phyloP scores from a whole-genome alignment of 2,113 vertebrate species.

The Phrynocephalus versicolor region DNA sequence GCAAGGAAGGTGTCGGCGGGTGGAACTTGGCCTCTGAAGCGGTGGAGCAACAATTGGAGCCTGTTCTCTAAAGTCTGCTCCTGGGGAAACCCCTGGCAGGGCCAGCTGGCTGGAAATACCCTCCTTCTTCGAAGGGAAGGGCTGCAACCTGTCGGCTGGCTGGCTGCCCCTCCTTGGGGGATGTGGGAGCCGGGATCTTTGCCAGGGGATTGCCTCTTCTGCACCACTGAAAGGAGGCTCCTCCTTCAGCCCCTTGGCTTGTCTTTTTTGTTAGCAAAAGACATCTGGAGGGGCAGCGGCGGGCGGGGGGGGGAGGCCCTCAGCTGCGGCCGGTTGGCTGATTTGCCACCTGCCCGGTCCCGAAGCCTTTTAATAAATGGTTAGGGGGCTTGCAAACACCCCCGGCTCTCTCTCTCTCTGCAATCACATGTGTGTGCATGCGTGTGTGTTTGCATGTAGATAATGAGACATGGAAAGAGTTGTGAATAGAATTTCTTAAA shows the following conservation, averaged over 20 bases:
- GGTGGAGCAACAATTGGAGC: neutral
- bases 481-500: no score
- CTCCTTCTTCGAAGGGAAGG: neutral
- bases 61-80: no score
- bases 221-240: neutral
- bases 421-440: no score
- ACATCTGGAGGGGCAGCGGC: neutral
- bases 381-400: neutral
- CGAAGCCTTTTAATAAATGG: neutral
- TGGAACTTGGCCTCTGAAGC: neutral
- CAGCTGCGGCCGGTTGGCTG: neutral
- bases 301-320: neutral
- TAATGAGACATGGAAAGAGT: no score
- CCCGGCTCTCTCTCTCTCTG: no score
- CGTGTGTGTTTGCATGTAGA: no score
- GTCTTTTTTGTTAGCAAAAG: neutral
- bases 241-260: no score
- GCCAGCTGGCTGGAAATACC: slow-evolving; percentile 1
- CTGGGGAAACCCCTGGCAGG: slow-evolving; percentile 31
- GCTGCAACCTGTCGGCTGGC: no score
- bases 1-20: neutral
- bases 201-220: slow-evolving; percentile 1
- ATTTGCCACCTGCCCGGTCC: neutral
- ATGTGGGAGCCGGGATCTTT: neutral
- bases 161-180: no score